Conservation (phyloP, 2,113 vertebrate genomes). For the Rhinogobius similis region DNA sequence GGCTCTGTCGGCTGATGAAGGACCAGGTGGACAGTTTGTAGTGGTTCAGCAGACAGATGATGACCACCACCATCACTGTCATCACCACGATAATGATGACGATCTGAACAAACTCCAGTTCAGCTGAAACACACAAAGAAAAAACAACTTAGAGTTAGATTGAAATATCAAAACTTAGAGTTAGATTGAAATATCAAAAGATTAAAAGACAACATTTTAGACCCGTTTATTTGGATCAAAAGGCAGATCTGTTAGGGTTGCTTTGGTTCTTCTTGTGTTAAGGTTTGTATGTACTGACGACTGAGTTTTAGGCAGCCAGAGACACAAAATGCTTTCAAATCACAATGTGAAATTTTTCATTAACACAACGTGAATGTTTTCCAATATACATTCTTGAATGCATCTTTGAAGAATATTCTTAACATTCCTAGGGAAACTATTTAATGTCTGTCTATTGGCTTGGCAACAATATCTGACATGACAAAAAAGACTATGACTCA, state of each 20-base stretch:
- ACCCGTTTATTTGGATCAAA: no score
- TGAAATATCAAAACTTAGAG: neutral
- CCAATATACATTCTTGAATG: neutral
- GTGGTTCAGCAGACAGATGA: constrained; percentile 96
- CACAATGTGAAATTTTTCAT: neutral
- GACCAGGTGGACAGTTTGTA: constrained; percentile 95
- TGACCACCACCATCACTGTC: constrained; percentile 97
- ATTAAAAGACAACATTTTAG: no score
- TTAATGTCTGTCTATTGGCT: no score
- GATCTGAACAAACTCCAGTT: constrained; percentile 98
- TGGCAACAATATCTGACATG: no score
- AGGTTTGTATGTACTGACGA: no score
- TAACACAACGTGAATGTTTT: no score
- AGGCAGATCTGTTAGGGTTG: neutral
- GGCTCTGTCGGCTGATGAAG: constrained; percentile 90
- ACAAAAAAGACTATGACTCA: no score
- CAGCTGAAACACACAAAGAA: constrained; percentile 80
- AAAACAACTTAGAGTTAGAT: constrained; percentile 8
- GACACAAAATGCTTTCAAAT: no score
- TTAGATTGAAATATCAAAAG: no score
- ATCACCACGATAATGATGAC: constrained; percentile 96
- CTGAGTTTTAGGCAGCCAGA: no score
- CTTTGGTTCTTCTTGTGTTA: no score
- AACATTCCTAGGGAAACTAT: no score
- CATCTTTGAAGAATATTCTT: neutral